Base-by-base conservation (phyloP, 1,140 invertebrate species). In the Lordiphosa collinella region DNA sequence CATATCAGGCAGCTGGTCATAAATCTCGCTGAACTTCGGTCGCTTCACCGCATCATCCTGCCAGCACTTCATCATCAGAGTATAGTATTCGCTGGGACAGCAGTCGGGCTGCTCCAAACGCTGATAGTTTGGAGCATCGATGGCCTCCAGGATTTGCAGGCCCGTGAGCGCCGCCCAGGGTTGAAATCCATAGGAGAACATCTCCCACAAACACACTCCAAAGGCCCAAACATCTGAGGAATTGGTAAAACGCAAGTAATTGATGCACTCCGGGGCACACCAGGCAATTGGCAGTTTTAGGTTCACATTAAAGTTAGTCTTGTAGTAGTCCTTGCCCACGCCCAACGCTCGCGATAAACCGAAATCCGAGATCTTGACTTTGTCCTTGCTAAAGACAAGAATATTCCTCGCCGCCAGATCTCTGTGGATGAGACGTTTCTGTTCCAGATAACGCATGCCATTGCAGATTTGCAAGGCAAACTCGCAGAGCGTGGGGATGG, bases 281-380 rank as follows among this genome's bases (percentile, higher is more conserved):
- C 98, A 99, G 1, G 98, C 98, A 78, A 99, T 98, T 3, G 98
- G 98, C 55, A 99, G 90, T 90, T 99, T 99, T 13, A 99, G 91
- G 91, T 98, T 98, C 5, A 98, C 96, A 90, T 97, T 99, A 87
- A 99, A 99, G 90, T 99, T 99, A 1, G 97, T 98, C 90, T 99
- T 97, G 88, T 99, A 99, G 89, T 99, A 99, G 90, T 99, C 98
- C 90, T 99, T 99, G 5, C 97, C 98, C 44, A 98, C 96, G 6
- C 98, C 97, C n/a, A 99, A 89, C 1, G 97, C 97, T 49, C 98
- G 91, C 0, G 97, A 99, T 22, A 99, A 89, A 3, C 98, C 98
- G 89, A 99, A 99, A 89, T 99, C 98, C 6, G 97, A 99, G 32
- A 99, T 99, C 91, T 99, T 99, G 0, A 99, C 97, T 90, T 96